A percentile compares a stretch with the other conserved stretches of the same genome.
Conservation (phyloP, 2,888 invertebrate genomes). For the Mayetiola destructor region DNA sequence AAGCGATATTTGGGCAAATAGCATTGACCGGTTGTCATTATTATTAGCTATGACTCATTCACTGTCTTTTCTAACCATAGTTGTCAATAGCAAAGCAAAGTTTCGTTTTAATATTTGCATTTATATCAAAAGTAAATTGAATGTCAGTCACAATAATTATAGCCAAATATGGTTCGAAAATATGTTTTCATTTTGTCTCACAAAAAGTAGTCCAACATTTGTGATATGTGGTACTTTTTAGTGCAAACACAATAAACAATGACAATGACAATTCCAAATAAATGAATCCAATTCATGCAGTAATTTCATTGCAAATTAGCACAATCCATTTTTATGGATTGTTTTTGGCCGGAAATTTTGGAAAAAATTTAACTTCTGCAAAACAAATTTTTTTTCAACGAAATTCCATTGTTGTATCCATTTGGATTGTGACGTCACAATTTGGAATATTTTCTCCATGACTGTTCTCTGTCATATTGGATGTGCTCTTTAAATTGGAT, state of each 20-base stretch:
- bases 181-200: neutral
- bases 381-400: too few species aligned
- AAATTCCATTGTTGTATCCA: neutral
- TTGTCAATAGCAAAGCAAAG: too few species aligned
- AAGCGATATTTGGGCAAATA: too few species aligned
- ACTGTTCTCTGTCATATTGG: neutral
- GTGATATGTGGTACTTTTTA: neutral
- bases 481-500: too few species aligned
- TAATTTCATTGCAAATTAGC: neutral
- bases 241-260: neutral
- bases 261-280: neutral
- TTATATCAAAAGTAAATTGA: too few species aligned
- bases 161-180: conserved; percentile 5
- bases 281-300: neutral
- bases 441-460: neutral
- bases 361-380: too few species aligned
- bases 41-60: too few species aligned
- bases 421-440: conserved; percentile 4
- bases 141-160: too few species aligned
- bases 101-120: too few species aligned
- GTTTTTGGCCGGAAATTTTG: neutral
- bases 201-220: conserved; percentile 10
- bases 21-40: too few species aligned
- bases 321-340: neutral
- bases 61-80: too few species aligned